Conservation (phyloP, 1,140 invertebrate species). For the Ephestia elutella region DNA sequence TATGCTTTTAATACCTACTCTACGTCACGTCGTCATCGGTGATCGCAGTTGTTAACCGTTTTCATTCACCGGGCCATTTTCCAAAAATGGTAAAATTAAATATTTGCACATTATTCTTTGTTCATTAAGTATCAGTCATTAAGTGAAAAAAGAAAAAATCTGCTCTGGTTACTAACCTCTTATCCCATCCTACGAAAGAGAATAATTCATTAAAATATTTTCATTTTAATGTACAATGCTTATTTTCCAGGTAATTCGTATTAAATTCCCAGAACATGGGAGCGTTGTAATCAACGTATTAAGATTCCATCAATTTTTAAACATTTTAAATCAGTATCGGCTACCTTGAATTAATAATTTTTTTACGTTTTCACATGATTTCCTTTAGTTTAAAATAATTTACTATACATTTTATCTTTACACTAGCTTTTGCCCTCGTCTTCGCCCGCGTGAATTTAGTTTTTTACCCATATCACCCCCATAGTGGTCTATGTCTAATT, state of each 20-base stretch:
- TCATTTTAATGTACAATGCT: background rate
- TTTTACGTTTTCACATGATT: no score
- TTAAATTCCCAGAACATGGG: background rate
- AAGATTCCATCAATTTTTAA: background rate
- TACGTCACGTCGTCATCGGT: no score
- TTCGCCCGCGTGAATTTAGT: no score
- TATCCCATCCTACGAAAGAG: background rate
- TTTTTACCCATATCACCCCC: no score
- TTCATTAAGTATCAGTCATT: background rate
- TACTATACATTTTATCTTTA: no score
- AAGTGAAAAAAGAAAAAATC: slow-evolving; percentile 8
- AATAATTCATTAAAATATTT: background rate
- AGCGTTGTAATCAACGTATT: background rate
- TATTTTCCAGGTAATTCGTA: background rate
- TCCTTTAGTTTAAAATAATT: no score
- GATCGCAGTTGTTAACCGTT: no score
- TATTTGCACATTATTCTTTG: background rate
- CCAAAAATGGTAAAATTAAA: background rate
- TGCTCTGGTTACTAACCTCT: slow-evolving; percentile 23
- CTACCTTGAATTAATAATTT: background rate
- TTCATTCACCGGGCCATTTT: no score
- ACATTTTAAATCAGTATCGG: background rate
- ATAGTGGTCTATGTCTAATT: no score
- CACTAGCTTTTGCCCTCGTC: no score
- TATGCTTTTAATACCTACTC: no score